These are phyloP conservation scores for Proctacanthus coquilletti DNA, from an alignment of 1,140 invertebrate genomes.

Conservation along the genomic window DNA sequence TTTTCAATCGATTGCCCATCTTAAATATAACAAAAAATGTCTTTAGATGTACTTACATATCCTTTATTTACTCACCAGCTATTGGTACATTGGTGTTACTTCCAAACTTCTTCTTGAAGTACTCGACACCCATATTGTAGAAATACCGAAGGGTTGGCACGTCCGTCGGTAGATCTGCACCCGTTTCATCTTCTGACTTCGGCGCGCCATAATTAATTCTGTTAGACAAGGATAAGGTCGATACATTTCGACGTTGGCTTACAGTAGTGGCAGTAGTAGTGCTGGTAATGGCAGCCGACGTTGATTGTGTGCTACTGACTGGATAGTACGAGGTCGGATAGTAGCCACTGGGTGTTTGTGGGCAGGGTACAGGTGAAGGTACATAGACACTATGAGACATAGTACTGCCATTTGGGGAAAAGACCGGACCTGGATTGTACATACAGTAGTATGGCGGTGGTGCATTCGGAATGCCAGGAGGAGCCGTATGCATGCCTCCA, in stretches of 20 bases:
- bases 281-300: not conserved
- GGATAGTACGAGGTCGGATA: not conserved
- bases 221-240: not conserved
- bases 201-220: constrained; percentile 33
- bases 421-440: not conserved
- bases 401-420: not conserved
- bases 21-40: not conserved
- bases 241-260: not conserved
- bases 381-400: not conserved
- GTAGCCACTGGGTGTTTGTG: not conserved
- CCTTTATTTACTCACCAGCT: constrained; percentile 5
- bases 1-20: not conserved
- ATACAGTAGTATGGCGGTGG: not conserved
- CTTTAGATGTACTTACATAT: not conserved
- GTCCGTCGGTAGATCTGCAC: constrained; percentile 42
- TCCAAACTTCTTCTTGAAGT: constrained; percentile 20
- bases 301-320: not conserved
- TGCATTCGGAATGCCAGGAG: not conserved
- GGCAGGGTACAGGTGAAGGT: not conserved
- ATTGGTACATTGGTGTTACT: constrained; percentile 22
- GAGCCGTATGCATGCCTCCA: not conserved
- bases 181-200: constrained; percentile 31
- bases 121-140: constrained; percentile 49
- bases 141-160: constrained; percentile 43
- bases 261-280: constrained; percentile 10